Conservation (phyloP, 2,797 vertebrate species). For the Syndactyla subalaris region DNA sequence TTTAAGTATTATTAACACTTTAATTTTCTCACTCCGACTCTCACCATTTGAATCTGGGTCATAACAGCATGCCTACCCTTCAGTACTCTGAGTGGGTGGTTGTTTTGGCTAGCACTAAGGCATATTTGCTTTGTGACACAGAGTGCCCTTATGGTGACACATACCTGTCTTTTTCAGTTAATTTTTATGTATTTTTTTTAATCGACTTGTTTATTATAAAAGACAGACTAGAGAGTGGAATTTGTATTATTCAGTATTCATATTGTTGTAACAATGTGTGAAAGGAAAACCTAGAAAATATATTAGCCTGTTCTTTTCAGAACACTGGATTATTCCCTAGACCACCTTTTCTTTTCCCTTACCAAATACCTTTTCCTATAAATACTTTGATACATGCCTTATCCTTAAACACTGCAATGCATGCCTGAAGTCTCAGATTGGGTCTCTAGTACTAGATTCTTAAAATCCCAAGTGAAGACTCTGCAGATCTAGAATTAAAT, state of each 20-base stretch:
- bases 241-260: background rate
- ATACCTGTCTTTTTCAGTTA: slow-evolving; percentile 50
- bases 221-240: background rate
- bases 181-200: background rate
- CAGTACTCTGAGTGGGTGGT: slow-evolving; percentile 65
- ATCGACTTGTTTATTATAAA: background rate
- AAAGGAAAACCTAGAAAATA: background rate
- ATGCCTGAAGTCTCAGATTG: background rate
- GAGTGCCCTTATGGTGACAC: slow-evolving; percentile 56
- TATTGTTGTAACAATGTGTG: background rate
- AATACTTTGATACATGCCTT: background rate
- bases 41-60: slow-evolving; percentile 71
- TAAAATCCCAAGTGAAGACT: background rate
- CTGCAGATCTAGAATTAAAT: background rate
- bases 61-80: slow-evolving; percentile 59
- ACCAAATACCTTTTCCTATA: background rate
- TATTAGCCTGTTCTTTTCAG: background rate
- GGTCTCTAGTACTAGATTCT: background rate
- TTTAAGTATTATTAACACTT: slow-evolving; percentile 71
- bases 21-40: slow-evolving; percentile 66
- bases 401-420: background rate
- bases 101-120: slow-evolving; percentile 53
- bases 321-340: background rate
- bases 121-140: slow-evolving; percentile 53
- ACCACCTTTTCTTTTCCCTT: background rate